Percentiles rank a stretch among this genome's conserved stretches.
These are phyloP conservation scores for Aplysia californica DNA, from an alignment of 1,140 invertebrate genomes.

Conservation along the genomic window DNA sequence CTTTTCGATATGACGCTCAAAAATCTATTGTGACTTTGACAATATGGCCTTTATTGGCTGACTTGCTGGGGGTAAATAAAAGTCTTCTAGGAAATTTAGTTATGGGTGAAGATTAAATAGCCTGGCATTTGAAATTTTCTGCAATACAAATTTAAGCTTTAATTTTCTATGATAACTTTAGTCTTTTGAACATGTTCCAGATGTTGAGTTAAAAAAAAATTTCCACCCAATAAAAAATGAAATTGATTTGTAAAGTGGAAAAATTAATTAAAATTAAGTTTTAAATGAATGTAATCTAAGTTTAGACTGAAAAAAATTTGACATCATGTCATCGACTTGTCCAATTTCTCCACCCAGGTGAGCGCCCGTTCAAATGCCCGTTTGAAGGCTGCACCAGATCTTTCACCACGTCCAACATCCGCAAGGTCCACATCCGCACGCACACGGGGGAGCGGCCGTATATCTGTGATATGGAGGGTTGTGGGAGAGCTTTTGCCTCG, in stretches of 20 bases:
- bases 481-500: constrained; percentile 72
- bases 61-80: not conserved
- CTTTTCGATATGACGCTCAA: no score
- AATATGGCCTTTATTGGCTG: not conserved
- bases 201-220: not conserved
- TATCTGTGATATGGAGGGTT: constrained; percentile 65
- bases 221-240: no score
- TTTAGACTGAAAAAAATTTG: not conserved
- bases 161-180: no score
- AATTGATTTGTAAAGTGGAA: no score
- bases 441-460: constrained; percentile 71
- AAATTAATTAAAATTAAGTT: not conserved
- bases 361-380: constrained; percentile 77
- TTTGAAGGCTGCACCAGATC: constrained; percentile 75
- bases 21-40: no score
- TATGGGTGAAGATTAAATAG: no score
- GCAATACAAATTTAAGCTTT: no score
- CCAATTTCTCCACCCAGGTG: no score
- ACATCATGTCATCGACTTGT: constrained; percentile 29
- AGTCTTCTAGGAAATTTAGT: not conserved
- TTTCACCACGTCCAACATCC: constrained; percentile 81
- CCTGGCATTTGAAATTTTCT: no score
- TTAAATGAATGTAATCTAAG: not conserved
- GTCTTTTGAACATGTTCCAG: not conserved
- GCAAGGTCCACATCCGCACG: constrained; percentile 74